Evolutionary conservation across 2,888 invertebrate genomes (phyloP).

Genomic region (Diplolepis rosae): DNA sequence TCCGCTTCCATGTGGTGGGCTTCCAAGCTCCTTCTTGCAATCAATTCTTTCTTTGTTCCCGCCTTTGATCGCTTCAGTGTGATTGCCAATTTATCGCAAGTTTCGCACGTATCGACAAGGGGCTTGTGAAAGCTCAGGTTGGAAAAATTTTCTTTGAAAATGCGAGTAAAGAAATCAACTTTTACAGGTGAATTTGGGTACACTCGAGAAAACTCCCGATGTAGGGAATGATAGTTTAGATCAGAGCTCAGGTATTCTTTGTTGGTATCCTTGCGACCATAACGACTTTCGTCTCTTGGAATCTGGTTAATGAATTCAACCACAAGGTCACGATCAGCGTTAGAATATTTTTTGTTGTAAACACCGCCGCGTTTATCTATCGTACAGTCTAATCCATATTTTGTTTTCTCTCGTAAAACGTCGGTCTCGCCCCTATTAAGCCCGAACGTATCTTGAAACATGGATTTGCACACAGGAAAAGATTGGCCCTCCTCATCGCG

Average conservation of each 20-base stretch:
- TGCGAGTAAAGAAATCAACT: not conserved
- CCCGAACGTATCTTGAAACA: not conserved
- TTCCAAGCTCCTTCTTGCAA: not conserved
- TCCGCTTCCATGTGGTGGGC: not conserved
- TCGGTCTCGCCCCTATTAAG: not conserved
- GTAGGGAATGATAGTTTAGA: not conserved
- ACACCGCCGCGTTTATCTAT: conserved; percentile 3
- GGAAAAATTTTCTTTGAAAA: not conserved
- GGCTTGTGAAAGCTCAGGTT: conserved; percentile 10
- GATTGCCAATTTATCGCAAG: not conserved
- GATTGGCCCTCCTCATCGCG: not conserved
- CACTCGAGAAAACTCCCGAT: not conserved
- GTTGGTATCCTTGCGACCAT: not conserved
- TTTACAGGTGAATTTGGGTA: not conserved
- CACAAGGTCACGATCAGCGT: not conserved
- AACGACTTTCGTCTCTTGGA: not conserved
- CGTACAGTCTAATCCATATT: not conserved
- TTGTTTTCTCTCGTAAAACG: not conserved
- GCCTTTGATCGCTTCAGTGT: not conserved
- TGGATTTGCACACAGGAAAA: not conserved
- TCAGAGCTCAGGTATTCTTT: conserved; percentile 3
- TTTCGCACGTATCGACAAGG: not conserved
- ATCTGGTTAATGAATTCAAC: not conserved
- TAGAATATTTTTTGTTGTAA: not conserved
- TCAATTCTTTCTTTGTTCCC: not conserved